These are phyloP conservation scores for Aeoliscus strigatus DNA, from an alignment of 2,797 vertebrate species.

Conservation along the genomic window DNA sequence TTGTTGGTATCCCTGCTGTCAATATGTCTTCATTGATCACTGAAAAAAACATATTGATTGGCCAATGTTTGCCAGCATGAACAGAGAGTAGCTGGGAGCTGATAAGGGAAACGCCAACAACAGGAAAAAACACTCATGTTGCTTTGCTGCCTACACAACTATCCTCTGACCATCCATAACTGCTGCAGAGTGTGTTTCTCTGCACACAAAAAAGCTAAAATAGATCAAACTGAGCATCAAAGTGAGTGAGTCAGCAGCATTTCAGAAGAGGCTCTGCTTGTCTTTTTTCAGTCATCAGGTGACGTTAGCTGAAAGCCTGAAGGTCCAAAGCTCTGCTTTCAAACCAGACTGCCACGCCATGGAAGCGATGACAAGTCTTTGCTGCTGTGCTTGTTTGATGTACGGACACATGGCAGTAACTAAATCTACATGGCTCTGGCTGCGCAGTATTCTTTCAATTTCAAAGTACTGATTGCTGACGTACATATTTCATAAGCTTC, in stretches of 20 bases:
- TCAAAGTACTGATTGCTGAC: constrained; percentile 37
- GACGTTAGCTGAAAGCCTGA: constrained; percentile 14
- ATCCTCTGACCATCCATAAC: neutral
- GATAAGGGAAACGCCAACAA: neutral
- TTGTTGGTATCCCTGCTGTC: too few species aligned
- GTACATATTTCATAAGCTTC: constrained; percentile 60
- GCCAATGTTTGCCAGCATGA: too few species aligned
- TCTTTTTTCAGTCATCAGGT: constrained; percentile 6
- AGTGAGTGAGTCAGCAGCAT: too few species aligned
- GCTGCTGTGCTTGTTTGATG: constrained; percentile 28
- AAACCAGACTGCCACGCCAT: constrained; percentile 7
- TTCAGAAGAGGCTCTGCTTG: neutral
- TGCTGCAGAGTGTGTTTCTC: neutral
- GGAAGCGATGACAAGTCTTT: constrained; percentile 11
- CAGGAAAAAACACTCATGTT: constrained; percentile 1
- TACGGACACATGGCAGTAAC: constrained; percentile 20
- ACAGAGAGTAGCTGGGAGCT: constrained; percentile 1
- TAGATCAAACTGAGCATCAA: too few species aligned
- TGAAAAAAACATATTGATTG: too few species aligned
- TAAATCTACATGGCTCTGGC: constrained; percentile 17
- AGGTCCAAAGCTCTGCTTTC: constrained; percentile 12
- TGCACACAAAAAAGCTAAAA: too few species aligned
- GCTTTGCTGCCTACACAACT: neutral
- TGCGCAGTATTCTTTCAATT: constrained; percentile 25
- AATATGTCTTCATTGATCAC: too few species aligned